Evolutionary conservation across 2,113 vertebrate genomes (phyloP).

Genomic region (Ictalurus punctatus): DNA sequence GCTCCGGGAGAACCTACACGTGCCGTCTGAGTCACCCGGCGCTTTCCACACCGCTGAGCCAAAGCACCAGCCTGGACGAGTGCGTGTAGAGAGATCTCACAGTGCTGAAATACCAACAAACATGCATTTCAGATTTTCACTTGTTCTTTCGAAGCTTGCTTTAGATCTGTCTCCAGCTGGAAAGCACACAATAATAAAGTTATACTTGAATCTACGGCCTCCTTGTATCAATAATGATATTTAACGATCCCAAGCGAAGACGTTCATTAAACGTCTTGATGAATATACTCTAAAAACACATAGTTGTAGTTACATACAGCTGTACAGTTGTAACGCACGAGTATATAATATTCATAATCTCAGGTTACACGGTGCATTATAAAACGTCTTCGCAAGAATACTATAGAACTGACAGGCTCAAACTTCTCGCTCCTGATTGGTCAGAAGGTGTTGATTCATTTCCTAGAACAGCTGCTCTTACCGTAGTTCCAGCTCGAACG

Average conservation of each 20-base stretch:
- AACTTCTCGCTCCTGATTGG: too few relatives aligned
- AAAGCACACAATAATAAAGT: background rate
- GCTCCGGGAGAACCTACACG: rapidly evolving
- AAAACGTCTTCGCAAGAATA: too few relatives aligned
- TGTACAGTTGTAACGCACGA: background rate
- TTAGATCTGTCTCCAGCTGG: background rate
- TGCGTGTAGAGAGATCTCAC: slow-evolving; percentile 29
- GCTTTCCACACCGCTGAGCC: slow-evolving; percentile 49
- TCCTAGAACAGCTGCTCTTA: too few relatives aligned
- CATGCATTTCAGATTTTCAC: background rate
- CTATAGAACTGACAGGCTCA: too few relatives aligned
- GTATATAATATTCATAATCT: background rate
- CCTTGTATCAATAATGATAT: background rate
- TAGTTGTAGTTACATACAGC: background rate
- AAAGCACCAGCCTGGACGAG: slow-evolving; percentile 32
- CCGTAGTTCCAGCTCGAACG: too few relatives aligned
- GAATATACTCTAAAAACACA: too few relatives aligned
- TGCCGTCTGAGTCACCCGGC: slow-evolving; percentile 60
- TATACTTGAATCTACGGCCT: background rate
- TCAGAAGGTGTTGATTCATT: too few relatives aligned
- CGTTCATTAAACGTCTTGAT: too few relatives aligned
- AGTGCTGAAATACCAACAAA: background rate
- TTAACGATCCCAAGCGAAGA: too few relatives aligned
- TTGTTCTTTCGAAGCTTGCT: background rate
- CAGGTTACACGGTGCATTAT: too few relatives aligned